Evolutionary conservation across 2,888 invertebrate species (phyloP), one percentile per base, ranked within the genome.

Genomic region (Conops quadrifasciatus): DNA sequence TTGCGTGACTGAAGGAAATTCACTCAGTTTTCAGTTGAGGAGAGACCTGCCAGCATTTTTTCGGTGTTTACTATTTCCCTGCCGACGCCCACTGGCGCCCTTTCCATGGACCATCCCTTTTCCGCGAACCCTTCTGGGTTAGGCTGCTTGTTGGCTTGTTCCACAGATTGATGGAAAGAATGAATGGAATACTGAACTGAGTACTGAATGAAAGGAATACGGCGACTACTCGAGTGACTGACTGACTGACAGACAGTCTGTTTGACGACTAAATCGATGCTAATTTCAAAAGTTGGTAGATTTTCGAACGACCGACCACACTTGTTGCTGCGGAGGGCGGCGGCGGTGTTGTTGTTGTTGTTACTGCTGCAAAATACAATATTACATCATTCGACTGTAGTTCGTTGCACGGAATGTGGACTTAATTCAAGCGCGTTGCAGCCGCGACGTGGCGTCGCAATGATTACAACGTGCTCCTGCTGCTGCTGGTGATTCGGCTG

Each of bases 231-330:
- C 43, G 62, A 45, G 19, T 53, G 21, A 53, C n/a, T 36, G 36
- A 66, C 56, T 56, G 68, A 49, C 45, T 59, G 67, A 59, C 51
- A 45, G 45, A 59, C 67, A 60, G 67, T 28, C 28, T 59, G 59
- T n/a, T 21, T 79, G 79, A 81, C 80, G 79, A 78, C 78, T 79
- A 82, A 81, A 80, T 80, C 81, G 82, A 80, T 78, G 77, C 79
- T 82, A 81, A 80, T 81, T 80, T 79, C 75, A 78, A 36, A 36
- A 78, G 78, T 79, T 73, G 76, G 28, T 26, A 28, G 21, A 60
- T 51, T 70, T 73, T 72, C 67, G 21, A 49, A 59, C 77, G 65
- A 72, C 72, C 77, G 69, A 72, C 73, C 71, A 47, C 71, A 72
- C 71, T 71, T 68, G 68, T 30, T 7, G 67, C 24, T 13, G 11